phyloP scores from a whole-genome alignment of 2,797 vertebrate species.

The Manis crassicaudata region DNA sequence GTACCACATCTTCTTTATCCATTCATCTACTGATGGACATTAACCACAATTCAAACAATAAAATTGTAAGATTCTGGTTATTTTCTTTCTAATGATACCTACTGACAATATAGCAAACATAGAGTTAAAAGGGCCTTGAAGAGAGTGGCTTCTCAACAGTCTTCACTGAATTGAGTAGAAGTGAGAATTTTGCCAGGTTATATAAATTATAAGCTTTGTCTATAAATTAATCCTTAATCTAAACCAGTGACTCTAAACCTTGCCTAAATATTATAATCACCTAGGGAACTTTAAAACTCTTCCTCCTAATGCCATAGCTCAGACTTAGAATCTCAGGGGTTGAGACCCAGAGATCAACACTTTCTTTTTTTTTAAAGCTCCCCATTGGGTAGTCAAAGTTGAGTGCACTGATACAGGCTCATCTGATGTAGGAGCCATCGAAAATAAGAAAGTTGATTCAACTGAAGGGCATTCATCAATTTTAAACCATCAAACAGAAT shows the following conservation, averaged over 20 bases:
- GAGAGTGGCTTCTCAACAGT: not conserved
- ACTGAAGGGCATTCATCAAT: not conserved
- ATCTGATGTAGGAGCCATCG: not conserved
- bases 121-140: not conserved
- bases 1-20: too few species aligned
- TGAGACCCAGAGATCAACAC: not conserved
- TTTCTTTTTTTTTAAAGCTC: not conserved
- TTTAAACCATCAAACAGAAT: constrained; percentile 9
- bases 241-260: constrained; percentile 31
- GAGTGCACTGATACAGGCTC: not conserved
- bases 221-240: constrained; percentile 51
- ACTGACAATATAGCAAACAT: not conserved
- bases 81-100: not conserved
- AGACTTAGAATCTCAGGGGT: not conserved
- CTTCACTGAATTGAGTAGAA: not conserved
- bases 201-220: constrained; percentile 50
- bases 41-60: not conserved
- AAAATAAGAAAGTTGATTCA: constrained; percentile 31
- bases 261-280: constrained; percentile 46
- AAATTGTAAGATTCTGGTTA: not conserved
- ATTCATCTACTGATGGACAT: too few species aligned
- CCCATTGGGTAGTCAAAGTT: not conserved
- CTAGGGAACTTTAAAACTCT: constrained; percentile 34
- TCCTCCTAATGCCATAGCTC: not conserved
- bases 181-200: not conserved